A percentile compares a stretch with the other conserved stretches of the same genome.
Evolutionary conservation across 2,888 invertebrate genomes (phyloP).

Genomic region (Eupithecia tripunctaria): DNA sequence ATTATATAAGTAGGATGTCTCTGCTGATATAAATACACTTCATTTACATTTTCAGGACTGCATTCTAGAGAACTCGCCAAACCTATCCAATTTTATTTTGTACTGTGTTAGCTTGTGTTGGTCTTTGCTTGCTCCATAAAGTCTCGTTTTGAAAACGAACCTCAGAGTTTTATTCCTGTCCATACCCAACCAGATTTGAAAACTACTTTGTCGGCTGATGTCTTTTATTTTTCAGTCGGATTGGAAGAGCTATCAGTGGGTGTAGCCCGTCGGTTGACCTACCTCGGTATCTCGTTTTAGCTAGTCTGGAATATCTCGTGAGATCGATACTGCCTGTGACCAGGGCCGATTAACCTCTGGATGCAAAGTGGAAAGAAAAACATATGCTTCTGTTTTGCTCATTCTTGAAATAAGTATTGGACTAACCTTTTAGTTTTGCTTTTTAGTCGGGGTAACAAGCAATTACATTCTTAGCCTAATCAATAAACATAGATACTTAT

Average conservation of each 20-base stretch:
- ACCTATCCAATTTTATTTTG: background rate
- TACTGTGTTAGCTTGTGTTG: no score
- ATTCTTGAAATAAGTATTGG: background rate
- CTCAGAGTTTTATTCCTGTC: background rate
- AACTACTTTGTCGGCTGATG: slow-evolving; percentile 14
- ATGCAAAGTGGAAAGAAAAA: slow-evolving; percentile 10
- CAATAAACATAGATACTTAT: no score
- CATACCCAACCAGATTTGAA: slow-evolving; percentile 1
- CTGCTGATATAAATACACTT: background rate
- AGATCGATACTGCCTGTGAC: slow-evolving; percentile 61
- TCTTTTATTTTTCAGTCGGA: slow-evolving; percentile 23
- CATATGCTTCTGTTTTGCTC: background rate
- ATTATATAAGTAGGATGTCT: no score
- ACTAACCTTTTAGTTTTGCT: no score
- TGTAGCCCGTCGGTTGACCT: slow-evolving; percentile 28
- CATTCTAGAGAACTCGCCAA: background rate
- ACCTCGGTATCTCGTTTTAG: slow-evolving; percentile 39
- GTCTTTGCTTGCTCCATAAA: background rate
- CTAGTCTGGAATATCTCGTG: slow-evolving; percentile 63
- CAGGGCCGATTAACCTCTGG: slow-evolving; percentile 16
- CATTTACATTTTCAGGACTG: background rate
- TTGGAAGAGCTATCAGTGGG: slow-evolving; percentile 27
- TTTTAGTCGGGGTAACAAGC: no score
- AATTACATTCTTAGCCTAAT: no score
- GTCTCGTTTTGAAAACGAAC: background rate